A percentile compares a stretch with the other conserved stretches of the same genome.
phyloP scores from a whole-genome alignment of 2,888 invertebrate genomes.

The Loripinus fragilis region DNA sequence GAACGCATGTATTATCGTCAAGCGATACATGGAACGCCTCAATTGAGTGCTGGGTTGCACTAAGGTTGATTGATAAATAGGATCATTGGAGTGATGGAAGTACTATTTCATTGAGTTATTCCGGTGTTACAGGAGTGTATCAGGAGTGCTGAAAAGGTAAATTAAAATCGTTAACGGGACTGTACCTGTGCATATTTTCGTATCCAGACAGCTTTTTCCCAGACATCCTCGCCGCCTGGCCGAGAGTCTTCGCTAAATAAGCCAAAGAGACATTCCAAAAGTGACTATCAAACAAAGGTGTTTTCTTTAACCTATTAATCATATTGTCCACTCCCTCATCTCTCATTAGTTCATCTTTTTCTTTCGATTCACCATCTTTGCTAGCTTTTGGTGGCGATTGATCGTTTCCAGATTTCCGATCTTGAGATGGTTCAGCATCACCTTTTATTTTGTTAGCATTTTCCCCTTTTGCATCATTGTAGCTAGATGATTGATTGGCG shows the following conservation, averaged over 20 bases:
- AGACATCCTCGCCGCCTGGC: constrained; percentile 8
- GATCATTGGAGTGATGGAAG: no score
- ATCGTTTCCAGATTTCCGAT: background rate
- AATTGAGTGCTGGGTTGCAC: no score
- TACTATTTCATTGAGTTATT: no score
- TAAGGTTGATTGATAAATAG: no score
- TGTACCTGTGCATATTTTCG: constrained; percentile 22
- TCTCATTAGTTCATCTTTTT: background rate
- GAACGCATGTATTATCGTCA: no score
- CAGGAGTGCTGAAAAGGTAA: no score
- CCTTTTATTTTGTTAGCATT: background rate
- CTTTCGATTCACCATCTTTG: background rate
- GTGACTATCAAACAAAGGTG: constrained; percentile 20
- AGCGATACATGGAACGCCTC: no score
- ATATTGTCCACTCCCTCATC: constrained; percentile 27
- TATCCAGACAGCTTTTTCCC: constrained; percentile 27
- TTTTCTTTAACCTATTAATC: constrained; percentile 21
- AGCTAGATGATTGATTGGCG: background rate
- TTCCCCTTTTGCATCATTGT: background rate
- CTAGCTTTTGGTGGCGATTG: background rate
- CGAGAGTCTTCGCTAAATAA: constrained; percentile 25
- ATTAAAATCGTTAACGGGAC: no score
- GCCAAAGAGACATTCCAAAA: constrained; percentile 35
- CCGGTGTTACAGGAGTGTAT: no score
- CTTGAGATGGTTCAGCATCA: background rate